Evolutionary conservation across 2,888 invertebrate species (phyloP).

Genomic region (Polydrusus pterygomalis): DNA sequence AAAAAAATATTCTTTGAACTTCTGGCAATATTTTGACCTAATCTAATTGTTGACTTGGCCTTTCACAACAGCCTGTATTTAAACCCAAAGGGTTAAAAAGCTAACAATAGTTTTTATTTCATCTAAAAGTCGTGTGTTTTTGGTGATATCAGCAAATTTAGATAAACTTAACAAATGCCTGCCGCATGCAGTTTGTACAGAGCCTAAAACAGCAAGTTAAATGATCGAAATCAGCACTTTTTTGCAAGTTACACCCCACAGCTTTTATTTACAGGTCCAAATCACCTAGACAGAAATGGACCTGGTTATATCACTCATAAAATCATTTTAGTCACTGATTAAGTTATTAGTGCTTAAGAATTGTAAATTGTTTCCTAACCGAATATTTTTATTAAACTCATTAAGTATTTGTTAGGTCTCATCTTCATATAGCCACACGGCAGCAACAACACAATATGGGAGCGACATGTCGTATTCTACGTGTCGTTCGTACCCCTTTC

Average conservation of each 20-base stretch:
- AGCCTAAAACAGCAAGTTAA: slow-evolving; percentile 14
- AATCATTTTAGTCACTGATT: slow-evolving; percentile 24
- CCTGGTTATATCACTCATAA: slow-evolving; percentile 32
- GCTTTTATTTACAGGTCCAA: slow-evolving; percentile 34
- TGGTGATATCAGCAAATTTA: not conserved
- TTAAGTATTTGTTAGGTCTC: not conserved
- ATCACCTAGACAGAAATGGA: slow-evolving; percentile 24
- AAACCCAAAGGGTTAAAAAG: too few relatives aligned
- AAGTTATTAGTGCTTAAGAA: not conserved
- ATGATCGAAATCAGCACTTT: slow-evolving; percentile 31
- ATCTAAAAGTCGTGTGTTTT: not conserved
- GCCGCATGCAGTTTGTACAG: slow-evolving; percentile 46
- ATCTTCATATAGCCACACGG: too few relatives aligned
- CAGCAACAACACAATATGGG: too few relatives aligned
- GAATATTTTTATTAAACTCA: not conserved
- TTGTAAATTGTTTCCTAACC: not conserved
- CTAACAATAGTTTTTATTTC: too few relatives aligned
- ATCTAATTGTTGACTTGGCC: too few relatives aligned
- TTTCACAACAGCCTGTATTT: too few relatives aligned
- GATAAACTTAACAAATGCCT: not conserved
- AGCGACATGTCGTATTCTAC: too few relatives aligned
- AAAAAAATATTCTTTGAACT: too few relatives aligned
- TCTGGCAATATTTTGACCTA: too few relatives aligned
- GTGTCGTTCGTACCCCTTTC: too few relatives aligned
- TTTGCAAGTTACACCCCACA: slow-evolving; percentile 34